Evolutionary conservation across 2,888 invertebrate species (phyloP).

Genomic region (Plagodis dolabraria): DNA sequence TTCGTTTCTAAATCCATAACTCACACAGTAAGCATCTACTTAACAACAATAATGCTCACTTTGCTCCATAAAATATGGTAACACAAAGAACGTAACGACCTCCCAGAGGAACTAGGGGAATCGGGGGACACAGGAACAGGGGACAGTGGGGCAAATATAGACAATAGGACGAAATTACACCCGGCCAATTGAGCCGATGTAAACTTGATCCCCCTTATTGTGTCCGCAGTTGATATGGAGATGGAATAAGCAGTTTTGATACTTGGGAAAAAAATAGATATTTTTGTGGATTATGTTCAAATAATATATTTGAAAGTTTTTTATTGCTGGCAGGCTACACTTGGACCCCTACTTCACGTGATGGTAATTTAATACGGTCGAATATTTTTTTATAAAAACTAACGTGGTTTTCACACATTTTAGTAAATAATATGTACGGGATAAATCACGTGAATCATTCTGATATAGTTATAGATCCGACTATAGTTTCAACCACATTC

Average conservation of each 20-base stretch:
- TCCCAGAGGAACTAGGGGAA: constrained; percentile 59
- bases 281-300: neutral
- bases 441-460: too few relatives aligned
- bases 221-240: constrained; percentile 70
- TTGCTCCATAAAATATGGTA: constrained; percentile 64
- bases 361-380: too few relatives aligned
- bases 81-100: constrained; percentile 70
- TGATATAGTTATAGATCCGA: too few relatives aligned
- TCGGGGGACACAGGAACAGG: constrained; percentile 51
- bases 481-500: too few relatives aligned
- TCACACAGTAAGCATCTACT: constrained; percentile 19
- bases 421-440: too few relatives aligned
- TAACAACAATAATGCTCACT: constrained; percentile 60
- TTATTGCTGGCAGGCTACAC: too few relatives aligned
- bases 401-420: too few relatives aligned
- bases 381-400: too few relatives aligned
- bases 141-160: constrained; percentile 64
- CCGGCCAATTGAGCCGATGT: constrained; percentile 82
- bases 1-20: constrained; percentile 9
- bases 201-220: constrained; percentile 81
- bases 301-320: too few relatives aligned
- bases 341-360: too few relatives aligned
- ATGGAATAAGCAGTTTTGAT: constrained; percentile 54
- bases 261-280: constrained; percentile 35
- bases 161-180: constrained; percentile 81